Evolutionary conservation across 2,888 invertebrate genomes (phyloP).

Genomic region (Dryococelus australis): DNA sequence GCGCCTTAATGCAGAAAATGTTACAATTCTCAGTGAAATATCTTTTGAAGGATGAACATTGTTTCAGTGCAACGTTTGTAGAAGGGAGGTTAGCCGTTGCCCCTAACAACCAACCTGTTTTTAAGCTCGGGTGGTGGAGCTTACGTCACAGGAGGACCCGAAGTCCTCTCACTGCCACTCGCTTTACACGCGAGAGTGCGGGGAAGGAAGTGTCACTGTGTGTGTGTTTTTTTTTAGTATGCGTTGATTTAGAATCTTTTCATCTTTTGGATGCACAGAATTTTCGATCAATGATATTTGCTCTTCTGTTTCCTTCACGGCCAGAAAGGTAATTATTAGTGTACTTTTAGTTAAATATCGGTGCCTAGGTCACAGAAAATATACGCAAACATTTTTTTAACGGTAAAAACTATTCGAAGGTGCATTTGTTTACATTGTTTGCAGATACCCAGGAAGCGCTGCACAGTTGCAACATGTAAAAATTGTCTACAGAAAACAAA

Average conservation of each 20-base stretch:
- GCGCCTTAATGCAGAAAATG: too few species aligned
- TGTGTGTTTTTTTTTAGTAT: background rate
- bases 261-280: too few species aligned
- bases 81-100: conserved; percentile 1
- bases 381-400: too few species aligned
- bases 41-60: too few species aligned
- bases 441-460: background rate
- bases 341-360: too few species aligned
- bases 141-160: background rate
- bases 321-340: too few species aligned
- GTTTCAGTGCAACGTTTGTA: background rate
- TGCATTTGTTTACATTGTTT: background rate
- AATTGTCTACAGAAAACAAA: background rate
- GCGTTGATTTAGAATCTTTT: too few species aligned
- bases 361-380: too few species aligned
- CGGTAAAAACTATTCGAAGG: background rate
- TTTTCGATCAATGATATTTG: too few species aligned
- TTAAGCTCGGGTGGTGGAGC: background rate
- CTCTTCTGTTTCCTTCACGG: too few species aligned
- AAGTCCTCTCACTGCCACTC: background rate
- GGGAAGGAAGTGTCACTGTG: background rate
- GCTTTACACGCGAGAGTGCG: background rate
- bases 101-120: background rate
- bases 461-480: background rate
- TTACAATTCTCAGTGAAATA: too few species aligned